Conservation (phyloP, 53 echinoderm and acorn worm genomes). For the Antedon mediterranea region DNA sequence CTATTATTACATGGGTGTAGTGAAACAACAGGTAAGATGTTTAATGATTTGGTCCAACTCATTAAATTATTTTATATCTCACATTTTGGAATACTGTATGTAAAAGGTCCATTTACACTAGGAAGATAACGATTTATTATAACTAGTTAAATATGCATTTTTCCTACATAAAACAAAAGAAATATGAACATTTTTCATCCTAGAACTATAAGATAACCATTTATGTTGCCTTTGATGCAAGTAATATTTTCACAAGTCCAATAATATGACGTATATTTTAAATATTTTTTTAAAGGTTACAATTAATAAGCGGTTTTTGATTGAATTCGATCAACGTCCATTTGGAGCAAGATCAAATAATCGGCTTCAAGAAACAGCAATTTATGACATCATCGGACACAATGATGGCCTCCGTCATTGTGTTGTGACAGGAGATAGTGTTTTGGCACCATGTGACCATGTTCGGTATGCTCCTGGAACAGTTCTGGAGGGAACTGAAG, state of each 20-base stretch:
- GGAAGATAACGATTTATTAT: no score
- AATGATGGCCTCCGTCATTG: conserved; percentile 74
- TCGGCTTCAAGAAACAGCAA: conserved; percentile 61
- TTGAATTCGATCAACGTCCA: conserved; percentile 81
- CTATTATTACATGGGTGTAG: conserved; percentile 66
- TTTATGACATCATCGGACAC: conserved; percentile 73
- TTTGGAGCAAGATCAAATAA: conserved; percentile 33
- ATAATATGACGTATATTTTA: no score
- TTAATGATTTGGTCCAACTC: no score
- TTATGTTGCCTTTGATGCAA: no score
- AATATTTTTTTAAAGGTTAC: conserved; percentile 44
- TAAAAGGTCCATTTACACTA: no score
- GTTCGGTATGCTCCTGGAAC: conserved; percentile 67
- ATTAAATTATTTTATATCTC: no score
- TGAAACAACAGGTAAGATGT: conserved; percentile 52
- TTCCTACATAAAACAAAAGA: no score
- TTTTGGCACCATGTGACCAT: conserved; percentile 58
- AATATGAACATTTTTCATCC: no score
- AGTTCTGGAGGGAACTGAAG: conserved; percentile 78
- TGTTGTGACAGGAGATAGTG: conserved; percentile 77
- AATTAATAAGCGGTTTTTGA: conserved; percentile 47
- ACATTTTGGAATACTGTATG: no score
- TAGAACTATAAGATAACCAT: no score
- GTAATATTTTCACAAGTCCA: no score
- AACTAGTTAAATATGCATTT: no score